Conservation (phyloP, 2,797 vertebrate genomes). For the Pygocentrus nattereri region DNA sequence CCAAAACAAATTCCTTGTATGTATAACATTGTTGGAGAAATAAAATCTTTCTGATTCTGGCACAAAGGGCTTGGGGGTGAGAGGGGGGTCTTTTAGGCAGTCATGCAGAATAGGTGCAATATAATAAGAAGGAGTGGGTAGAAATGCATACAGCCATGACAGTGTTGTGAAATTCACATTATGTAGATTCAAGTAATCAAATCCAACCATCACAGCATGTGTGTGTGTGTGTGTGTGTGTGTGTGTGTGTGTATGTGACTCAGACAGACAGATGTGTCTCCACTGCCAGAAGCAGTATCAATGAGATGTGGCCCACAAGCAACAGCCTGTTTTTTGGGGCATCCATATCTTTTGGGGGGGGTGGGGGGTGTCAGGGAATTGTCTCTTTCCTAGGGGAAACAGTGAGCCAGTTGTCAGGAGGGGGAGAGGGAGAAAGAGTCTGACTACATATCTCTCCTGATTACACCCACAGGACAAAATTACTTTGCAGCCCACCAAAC, state of each 20-base stretch:
- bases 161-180: neutral
- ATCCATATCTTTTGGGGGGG: conserved; percentile 50
- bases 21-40: too few species aligned
- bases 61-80: too few species aligned
- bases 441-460: conserved; percentile 25
- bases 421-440: conserved; percentile 22
- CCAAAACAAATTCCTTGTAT: too few species aligned
- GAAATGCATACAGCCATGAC: neutral
- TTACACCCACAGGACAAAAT: conserved; percentile 46
- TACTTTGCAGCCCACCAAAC: conserved; percentile 25
- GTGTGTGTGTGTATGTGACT: conserved; percentile 24
- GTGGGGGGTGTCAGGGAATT: conserved; percentile 39
- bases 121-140: neutral
- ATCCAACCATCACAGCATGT: conserved; percentile 30
- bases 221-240: neutral
- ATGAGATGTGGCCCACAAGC: conserved; percentile 43
- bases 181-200: conserved; percentile 45
- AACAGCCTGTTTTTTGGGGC: conserved; percentile 53
- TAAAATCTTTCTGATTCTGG: too few species aligned
- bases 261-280: conserved; percentile 47
- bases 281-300: conserved; percentile 48
- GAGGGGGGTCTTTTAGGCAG: too few species aligned
- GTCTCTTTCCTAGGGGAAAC: conserved; percentile 35
- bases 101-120: neutral
- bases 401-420: conserved; percentile 37